These are phyloP conservation scores for Syngnathus typhle DNA, from an alignment of 2,113 vertebrate genomes.

Conservation along the genomic window DNA sequence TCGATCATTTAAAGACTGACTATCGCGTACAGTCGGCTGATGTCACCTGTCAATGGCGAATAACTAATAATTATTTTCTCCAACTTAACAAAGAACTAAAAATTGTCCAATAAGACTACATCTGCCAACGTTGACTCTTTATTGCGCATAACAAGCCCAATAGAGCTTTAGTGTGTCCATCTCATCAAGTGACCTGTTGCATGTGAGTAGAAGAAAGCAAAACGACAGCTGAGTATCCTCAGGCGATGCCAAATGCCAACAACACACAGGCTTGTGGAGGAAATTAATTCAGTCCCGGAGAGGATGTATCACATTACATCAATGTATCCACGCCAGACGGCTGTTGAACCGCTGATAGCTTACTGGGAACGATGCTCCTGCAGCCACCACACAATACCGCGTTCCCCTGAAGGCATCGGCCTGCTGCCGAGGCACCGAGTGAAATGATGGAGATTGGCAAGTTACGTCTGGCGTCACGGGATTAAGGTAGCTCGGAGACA, in stretches of 20 bases:
- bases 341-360: slow-evolving; percentile 29
- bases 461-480: slow-evolving; percentile 7
- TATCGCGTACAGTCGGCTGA: too few species aligned
- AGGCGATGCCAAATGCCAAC: slow-evolving; percentile 40
- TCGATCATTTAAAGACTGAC: too few species aligned
- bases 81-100: slow-evolving; percentile 12
- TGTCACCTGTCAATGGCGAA: too few species aligned
- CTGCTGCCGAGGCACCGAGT: slow-evolving; percentile 14
- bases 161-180: slow-evolving; percentile 42
- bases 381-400: slow-evolving; percentile 21
- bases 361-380: slow-evolving; percentile 7
- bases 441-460: background rate
- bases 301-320: slow-evolving; percentile 43
- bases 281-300: slow-evolving; percentile 48
- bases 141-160: slow-evolving; percentile 43
- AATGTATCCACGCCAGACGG: slow-evolving; percentile 12
- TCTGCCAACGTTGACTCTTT: slow-evolving; percentile 35
- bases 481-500: slow-evolving; percentile 21
- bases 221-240: slow-evolving; percentile 48
- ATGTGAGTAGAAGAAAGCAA: slow-evolving; percentile 15
- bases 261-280: slow-evolving; percentile 32
- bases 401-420: slow-evolving; percentile 23
- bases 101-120: slow-evolving; percentile 36
- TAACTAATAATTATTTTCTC: too few species aligned
- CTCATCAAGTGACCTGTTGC: slow-evolving; percentile 35